These are phyloP conservation scores for Motacilla tschutschensis DNA, from an alignment of 2,113 vertebrate species.

Conservation along the genomic window DNA sequence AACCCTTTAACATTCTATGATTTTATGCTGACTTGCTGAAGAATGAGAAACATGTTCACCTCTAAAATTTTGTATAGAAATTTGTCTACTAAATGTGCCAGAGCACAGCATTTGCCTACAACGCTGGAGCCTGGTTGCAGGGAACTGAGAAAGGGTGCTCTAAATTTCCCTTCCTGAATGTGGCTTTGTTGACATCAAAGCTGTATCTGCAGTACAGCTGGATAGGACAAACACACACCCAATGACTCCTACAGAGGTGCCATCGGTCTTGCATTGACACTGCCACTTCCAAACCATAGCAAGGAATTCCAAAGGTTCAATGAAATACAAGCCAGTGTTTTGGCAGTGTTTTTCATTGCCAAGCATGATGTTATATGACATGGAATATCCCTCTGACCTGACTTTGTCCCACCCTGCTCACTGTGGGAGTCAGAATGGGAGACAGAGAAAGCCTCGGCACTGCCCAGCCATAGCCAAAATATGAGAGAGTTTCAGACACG, in stretches of 20 bases:
- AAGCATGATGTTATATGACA: not conserved
- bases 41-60: not conserved
- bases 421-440: not conserved
- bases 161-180: not conserved
- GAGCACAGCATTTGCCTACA: not conserved
- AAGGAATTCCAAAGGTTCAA: not conserved
- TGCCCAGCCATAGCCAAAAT: not conserved
- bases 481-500: not conserved
- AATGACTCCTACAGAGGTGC: not conserved
- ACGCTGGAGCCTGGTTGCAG: not conserved
- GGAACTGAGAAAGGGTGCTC: not conserved
- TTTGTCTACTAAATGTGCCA: rapidly evolving
- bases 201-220: not conserved
- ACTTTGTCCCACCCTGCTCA: not conserved
- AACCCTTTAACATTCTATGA: not conserved
- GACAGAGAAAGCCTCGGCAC: not conserved
- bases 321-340: not conserved
- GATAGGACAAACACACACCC: not conserved
- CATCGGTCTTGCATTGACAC: rapidly evolving
- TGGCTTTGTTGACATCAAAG: not conserved
- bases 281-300: not conserved
- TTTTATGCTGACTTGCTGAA: not conserved
- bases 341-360: not conserved
- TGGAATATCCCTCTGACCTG: not conserved
- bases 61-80: not conserved